Base-by-base conservation (phyloP, 2,888 invertebrate species). In the Drosophila testacea region DNA sequence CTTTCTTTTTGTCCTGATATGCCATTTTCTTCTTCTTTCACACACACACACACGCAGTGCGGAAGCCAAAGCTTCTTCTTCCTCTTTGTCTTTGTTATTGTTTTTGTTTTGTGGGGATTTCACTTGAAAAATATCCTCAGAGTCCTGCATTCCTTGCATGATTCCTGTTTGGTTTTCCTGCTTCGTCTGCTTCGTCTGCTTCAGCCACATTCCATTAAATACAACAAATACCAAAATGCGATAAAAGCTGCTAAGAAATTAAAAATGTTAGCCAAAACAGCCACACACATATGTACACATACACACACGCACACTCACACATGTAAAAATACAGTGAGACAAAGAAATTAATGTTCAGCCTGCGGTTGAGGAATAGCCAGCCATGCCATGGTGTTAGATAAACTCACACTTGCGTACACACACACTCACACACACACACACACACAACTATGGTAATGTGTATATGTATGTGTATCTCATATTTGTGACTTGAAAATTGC, bases 151-250 rank as follows among this genome's bases (percentile, higher is more conserved):
- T 87, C 73, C 51, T 81, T 66, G 81, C 66, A 73, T 79, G 73
- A 59, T 75, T 74, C 62, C 72, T 48, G 66, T 69, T 69, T 70
- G 80, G 72, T 63, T 81, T 77, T 67, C 41, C 55, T 64, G 54
- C 63, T 51, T 57, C 13, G 22, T 59, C 56, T 66, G 69, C 54
- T 30, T 59, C 56, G 65, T 69, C 50, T 5, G 46, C 36, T 68
- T 55, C 56, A 64, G 72, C 54, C 84, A 66, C 84, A 87, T 82
- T 84, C 76, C 82, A 79, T 79, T 69, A 68, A 69, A 81, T 71
- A 76, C 52, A 81, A 84, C 69, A 78, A 87, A 87, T 78, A 66
- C 75, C 57, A 54, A 83, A 84, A 81, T 84, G 70, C 76, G 78
- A 82, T 82, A 75, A 86, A 86, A 78, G 75, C 66, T 51, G 56